Conservation (phyloP, 1,140 invertebrate species). For the Macrocentrus cingulum region DNA sequence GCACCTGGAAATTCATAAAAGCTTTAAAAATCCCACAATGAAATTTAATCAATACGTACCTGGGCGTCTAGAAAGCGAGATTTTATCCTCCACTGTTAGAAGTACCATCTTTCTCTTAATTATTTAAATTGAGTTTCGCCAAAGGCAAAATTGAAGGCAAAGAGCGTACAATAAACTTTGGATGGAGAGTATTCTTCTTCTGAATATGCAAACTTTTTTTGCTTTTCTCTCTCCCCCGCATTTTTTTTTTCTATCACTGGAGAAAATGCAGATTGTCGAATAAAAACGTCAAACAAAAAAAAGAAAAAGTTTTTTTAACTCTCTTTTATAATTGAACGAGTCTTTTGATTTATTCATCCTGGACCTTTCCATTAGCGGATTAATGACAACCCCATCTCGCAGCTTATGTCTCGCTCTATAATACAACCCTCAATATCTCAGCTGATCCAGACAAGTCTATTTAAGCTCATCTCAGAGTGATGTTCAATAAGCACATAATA, state of each 20-base stretch:
- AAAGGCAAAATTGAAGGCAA: slow-evolving; percentile 4
- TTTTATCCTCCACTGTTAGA: no score
- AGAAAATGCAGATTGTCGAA: not conserved
- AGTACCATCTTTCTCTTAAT: not conserved
- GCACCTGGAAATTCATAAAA: no score
- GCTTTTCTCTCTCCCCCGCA: no score
- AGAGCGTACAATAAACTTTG: slow-evolving; percentile 3
- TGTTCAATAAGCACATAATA: not conserved
- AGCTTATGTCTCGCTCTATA: no score
- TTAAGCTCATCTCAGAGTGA: no score
- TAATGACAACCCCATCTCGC: no score
- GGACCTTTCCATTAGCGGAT: not conserved
- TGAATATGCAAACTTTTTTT: not conserved
- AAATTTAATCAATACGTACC: no score
- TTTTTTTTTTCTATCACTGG: not conserved
- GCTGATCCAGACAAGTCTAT: no score
- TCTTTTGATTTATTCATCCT: slow-evolving; percentile 4
- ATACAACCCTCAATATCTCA: no score
- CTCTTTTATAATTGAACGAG: not conserved
- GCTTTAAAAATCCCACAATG: no score
- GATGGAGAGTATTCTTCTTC: not conserved
- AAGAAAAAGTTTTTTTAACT: not conserved
- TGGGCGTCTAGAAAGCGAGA: no score
- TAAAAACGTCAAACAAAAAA: not conserved
- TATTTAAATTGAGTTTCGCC: slow-evolving; percentile 3